A percentile compares a stretch with the other conserved stretches of the same genome.
Evolutionary conservation across 1,140 invertebrate genomes (phyloP).

Genomic region (Aphelenchoides fujianensis): DNA sequence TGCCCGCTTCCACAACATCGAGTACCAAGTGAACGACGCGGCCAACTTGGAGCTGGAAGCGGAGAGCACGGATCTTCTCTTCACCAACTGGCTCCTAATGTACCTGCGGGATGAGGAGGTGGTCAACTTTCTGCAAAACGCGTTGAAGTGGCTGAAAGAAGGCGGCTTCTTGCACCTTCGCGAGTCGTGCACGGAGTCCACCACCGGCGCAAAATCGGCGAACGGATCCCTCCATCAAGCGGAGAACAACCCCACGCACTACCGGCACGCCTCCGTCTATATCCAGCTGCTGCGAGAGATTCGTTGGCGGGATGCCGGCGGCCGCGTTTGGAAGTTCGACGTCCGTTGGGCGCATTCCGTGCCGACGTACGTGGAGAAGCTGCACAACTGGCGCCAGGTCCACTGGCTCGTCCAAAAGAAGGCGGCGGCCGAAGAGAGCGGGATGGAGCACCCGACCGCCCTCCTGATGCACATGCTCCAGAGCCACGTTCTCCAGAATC

Average conservation of each 20-base stretch:
- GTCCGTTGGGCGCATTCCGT: conserved; percentile 65
- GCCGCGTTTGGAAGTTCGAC: conserved; percentile 55
- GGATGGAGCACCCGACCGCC: background rate
- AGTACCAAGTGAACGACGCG: conserved; percentile 67
- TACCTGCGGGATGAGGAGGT: conserved; percentile 68
- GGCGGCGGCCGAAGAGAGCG: conserved; percentile 25
- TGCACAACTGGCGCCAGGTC: conserved; percentile 59
- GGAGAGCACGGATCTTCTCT: conserved; percentile 66
- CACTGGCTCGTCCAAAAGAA: conserved; percentile 60
- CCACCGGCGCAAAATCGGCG: conserved; percentile 64
- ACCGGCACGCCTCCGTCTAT: conserved; percentile 64
- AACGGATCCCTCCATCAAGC: conserved; percentile 1
- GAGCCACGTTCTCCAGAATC: conserved; percentile 33
- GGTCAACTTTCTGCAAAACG: conserved; percentile 64
- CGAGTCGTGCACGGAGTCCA: conserved; percentile 66
- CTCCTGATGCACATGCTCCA: background rate
- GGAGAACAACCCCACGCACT: conserved; percentile 9
- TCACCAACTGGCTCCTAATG: conserved; percentile 71
- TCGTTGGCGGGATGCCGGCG: conserved; percentile 39
- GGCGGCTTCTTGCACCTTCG: conserved; percentile 67
- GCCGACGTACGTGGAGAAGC: conserved; percentile 67
- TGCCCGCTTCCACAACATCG: conserved; percentile 64
- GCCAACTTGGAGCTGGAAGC: conserved; percentile 64
- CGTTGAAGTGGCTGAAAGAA: conserved; percentile 66
- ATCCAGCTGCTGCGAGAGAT: conserved; percentile 57